Percentiles rank a stretch among this genome's conserved stretches.
Conservation (phyloP, 2,797 vertebrate genomes). For the Gallirallus australis region DNA sequence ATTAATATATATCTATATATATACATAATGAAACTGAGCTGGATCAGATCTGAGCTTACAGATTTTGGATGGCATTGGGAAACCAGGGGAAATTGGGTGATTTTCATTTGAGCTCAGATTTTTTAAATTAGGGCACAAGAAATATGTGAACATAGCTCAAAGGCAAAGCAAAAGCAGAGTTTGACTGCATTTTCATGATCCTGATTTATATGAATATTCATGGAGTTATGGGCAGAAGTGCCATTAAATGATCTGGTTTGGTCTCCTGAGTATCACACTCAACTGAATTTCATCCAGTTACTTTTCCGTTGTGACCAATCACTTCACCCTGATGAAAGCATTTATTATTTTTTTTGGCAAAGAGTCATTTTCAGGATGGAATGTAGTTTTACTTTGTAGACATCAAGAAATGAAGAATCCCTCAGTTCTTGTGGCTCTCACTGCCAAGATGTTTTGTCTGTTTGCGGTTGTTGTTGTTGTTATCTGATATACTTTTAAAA, state of each 20-base stretch:
- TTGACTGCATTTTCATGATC: not conserved
- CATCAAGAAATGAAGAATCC: not conserved
- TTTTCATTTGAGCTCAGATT: not conserved
- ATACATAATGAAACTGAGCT: not conserved
- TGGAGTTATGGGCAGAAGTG: not conserved
- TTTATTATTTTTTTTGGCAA: not conserved
- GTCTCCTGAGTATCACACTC: not conserved
- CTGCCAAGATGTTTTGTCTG: not conserved
- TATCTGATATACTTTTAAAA: not conserved
- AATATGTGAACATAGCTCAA: not conserved
- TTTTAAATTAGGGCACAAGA: conserved; percentile 13
- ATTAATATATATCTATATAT: not conserved
- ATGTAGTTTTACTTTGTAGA: not conserved
- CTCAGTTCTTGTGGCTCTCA: not conserved
- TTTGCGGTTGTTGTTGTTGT: not conserved
- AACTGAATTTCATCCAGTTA: conserved; percentile 16
- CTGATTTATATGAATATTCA: conserved; percentile 25
- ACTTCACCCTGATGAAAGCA: not conserved
- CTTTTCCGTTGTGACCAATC: not conserved
- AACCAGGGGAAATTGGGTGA: not conserved
- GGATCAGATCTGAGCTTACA: not conserved
- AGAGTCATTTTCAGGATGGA: not conserved
- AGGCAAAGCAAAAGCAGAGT: conserved; percentile 7
- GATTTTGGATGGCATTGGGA: not conserved
- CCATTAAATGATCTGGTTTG: not conserved